phyloP scores from a whole-genome alignment of 2,113 vertebrate species.

The Phalacrocorax brasilianus region DNA sequence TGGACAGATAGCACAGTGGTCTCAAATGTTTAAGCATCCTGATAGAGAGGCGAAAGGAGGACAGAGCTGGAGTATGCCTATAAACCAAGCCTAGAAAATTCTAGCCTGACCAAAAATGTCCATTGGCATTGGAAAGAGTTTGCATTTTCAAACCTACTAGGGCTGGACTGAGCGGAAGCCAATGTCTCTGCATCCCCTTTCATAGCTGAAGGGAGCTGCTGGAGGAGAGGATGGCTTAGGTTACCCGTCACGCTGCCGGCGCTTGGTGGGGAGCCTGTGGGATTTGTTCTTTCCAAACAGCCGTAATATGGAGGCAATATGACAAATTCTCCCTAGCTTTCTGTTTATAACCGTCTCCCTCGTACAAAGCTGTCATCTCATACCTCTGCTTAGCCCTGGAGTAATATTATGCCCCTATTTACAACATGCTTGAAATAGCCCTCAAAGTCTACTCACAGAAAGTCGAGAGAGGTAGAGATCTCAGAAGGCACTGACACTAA shows the following conservation, averaged over 20 bases:
- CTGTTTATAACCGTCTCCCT: constrained; percentile 38
- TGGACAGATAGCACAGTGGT: neutral
- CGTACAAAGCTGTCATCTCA: constrained; percentile 37
- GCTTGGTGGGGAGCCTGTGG: accelerated
- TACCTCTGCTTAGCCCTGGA: constrained; percentile 25
- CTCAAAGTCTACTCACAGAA: constrained; percentile 7
- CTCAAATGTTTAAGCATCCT: neutral
- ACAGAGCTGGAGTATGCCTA: neutral
- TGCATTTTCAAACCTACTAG: neutral
- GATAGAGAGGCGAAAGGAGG: neutral
- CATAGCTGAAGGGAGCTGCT: neutral
- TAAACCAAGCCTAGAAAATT: neutral
- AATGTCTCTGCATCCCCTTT: neutral
- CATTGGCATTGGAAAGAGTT: neutral
- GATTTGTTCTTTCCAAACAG: constrained; percentile 22
- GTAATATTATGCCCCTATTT: constrained; percentile 50
- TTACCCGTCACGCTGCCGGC: neutral
- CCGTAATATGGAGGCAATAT: neutral
- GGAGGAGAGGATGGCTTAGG: neutral
- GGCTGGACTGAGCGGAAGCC: neutral
- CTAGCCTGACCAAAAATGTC: neutral
- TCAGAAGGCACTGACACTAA: neutral
- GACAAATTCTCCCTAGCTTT: neutral
- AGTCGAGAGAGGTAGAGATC: neutral
- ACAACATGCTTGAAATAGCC: neutral